Conservation (phyloP, 2,888 invertebrate genomes). For the Tipula lateralis region DNA sequence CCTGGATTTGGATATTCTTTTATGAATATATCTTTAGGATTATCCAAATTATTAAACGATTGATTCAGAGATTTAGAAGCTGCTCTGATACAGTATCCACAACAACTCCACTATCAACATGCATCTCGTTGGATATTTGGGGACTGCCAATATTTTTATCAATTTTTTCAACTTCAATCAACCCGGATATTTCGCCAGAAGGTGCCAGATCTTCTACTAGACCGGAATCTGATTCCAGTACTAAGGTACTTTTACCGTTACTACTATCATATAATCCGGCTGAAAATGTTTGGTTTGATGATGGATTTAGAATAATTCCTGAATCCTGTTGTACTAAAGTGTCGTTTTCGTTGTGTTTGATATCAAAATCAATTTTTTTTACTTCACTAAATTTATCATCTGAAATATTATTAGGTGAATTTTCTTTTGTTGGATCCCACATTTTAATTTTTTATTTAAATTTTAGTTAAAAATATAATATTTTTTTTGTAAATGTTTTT, state of each 20-base stretch:
- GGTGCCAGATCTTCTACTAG: slow-evolving; percentile 14
- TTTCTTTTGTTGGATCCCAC: slow-evolving; percentile 27
- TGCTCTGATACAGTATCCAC: slow-evolving; percentile 55
- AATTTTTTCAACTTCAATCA: slow-evolving; percentile 38
- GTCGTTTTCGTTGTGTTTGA: not conserved
- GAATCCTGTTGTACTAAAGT: slow-evolving; percentile 42
- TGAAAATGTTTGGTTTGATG: not conserved
- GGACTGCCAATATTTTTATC: slow-evolving; percentile 35
- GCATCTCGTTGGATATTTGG: slow-evolving; percentile 46
- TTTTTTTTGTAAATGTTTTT: not conserved
- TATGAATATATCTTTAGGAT: slow-evolving; percentile 34
- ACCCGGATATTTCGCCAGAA: slow-evolving; percentile 39
- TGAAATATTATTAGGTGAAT: slow-evolving; percentile 24
- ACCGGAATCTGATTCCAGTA: not conserved
- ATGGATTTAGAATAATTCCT: slow-evolving; percentile 35
- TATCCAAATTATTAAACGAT: slow-evolving; percentile 38
- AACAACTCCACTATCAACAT: slow-evolving; percentile 64
- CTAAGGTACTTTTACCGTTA: not conserved
- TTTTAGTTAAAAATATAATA: not conserved
- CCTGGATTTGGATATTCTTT: slow-evolving; percentile 29
- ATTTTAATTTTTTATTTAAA: slow-evolving; percentile 25
- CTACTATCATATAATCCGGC: not conserved
- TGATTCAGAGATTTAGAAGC: slow-evolving; percentile 54
- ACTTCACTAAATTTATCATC: not conserved
- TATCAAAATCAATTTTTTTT: slow-evolving; percentile 25